Evolutionary conservation across 1,140 invertebrate species (phyloP).

Genomic region (Brachystomella parvula): DNA sequence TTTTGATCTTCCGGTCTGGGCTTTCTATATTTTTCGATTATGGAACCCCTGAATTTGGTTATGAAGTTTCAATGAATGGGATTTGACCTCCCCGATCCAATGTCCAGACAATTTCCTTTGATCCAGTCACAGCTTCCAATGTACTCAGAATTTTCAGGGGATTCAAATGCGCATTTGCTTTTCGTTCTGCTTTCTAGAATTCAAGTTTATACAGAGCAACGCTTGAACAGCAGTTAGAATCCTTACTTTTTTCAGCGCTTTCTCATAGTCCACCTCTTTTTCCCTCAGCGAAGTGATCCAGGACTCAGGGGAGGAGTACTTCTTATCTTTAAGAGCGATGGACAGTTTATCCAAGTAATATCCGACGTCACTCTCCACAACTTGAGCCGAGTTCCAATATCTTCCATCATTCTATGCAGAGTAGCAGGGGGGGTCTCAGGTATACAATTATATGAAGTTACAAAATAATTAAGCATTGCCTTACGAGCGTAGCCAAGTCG

Average conservation of each 20-base stretch:
- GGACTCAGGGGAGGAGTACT: background rate
- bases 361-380: background rate
- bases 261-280: background rate
- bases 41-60: background rate
- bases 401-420: background rate
- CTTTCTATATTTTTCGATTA: background rate
- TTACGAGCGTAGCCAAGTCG: background rate
- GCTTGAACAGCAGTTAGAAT: background rate
- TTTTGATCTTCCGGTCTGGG: background rate
- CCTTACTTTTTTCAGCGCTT: background rate
- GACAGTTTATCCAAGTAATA: background rate
- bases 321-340: background rate
- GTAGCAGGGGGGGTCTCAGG: background rate
- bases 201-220: background rate
- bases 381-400: conserved; percentile 1
- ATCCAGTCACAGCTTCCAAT: background rate
- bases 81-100: background rate
- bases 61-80: background rate
- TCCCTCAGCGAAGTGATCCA: background rate
- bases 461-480: background rate
- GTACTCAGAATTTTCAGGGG: background rate
- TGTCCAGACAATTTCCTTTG: background rate
- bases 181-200: background rate
- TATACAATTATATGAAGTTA: background rate
- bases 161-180: background rate